Base-by-base conservation (phyloP, 2,888 invertebrate species). In the Drosophila mimica region DNA sequence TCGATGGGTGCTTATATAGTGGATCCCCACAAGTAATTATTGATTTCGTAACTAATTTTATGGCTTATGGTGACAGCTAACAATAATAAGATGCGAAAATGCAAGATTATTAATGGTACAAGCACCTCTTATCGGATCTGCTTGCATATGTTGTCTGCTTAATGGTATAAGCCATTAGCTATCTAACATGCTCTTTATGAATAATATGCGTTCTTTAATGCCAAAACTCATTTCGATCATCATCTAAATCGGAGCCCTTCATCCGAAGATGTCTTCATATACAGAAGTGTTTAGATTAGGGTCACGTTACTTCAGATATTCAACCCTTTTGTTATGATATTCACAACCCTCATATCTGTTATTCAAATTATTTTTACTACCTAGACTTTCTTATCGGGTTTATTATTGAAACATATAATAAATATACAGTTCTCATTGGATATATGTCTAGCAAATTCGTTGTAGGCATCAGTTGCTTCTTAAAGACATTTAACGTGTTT, bases 161-260 rank as follows among this genome's bases (percentile, higher is more conserved):
- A 60, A 79, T 66, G 60, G 9, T 13, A 40, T 0, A 2, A 13
- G 30, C 17, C 20, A 76, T 81, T 77, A 73, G 28, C 5, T 59
- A 33, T 51, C 30, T n/a, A 9, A 34, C 4, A 11, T 11, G 11
- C 25, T 52, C 15, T 9, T 11, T 15, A 4, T 36, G 2, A 7
- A 52, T 17, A 3, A 36, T n/a, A 8, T 28, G 8, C 6, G 15
- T 28, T 34, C 13, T 49, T 25, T 36, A 28, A 36, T 11, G 34
- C 5, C 4, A 2, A 17, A 28, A 25, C 17, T 11, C 43, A 43
- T 20, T 43, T 43, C 11, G 43, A 43, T 11, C 43, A 11, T 5
- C 43, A 20, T 43, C 11, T 20, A 20, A 43, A 20, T 3, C 20
- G 13, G 13, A 20, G 46, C 20, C 15, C 20, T 46, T 46, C 7